Percentiles rank a stretch among this genome's conserved stretches.
These are phyloP conservation scores for Drosophila anomalata DNA, from an alignment of 2,888 invertebrate species.

Conservation along the genomic window DNA sequence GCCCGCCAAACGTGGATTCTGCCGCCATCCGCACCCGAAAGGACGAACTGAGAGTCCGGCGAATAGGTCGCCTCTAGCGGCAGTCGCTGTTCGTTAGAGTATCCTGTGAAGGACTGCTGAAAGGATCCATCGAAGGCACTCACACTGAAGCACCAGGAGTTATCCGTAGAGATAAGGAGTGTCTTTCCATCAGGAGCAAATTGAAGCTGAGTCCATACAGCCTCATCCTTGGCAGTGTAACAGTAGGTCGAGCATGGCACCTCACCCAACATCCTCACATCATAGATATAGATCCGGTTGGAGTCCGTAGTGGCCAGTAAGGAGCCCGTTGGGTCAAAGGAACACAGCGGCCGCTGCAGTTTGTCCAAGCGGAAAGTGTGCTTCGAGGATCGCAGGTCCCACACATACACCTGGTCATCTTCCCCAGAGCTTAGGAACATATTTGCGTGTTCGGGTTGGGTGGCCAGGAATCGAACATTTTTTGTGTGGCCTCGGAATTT, in stretches of 20 bases:
- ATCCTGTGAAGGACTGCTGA: conserved; percentile 28
- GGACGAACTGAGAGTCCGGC: conserved; percentile 56
- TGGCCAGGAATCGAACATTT: conserved; percentile 13
- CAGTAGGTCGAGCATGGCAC: conserved; percentile 38
- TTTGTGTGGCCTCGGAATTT: conserved; percentile 39
- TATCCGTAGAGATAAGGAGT: conserved; percentile 50
- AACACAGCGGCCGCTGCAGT: conserved; percentile 33
- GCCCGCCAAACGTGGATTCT: conserved; percentile 58
- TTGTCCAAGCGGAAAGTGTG: conserved; percentile 17
- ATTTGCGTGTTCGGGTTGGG: conserved; percentile 40
- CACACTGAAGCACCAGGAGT: conserved; percentile 50
- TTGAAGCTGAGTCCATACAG: conserved; percentile 57
- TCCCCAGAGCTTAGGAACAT: conserved; percentile 47
- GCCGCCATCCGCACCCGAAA: conserved; percentile 54
- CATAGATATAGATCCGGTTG: conserved; percentile 42
- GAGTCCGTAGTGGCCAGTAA: conserved; percentile 40
- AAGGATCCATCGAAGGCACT: conserved; percentile 45
- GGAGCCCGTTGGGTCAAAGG: conserved; percentile 49
- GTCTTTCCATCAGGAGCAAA: conserved; percentile 54
- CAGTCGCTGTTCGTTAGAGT: conserved; percentile 28
- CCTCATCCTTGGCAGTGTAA: conserved; percentile 22
- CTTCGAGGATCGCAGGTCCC: conserved; percentile 48
- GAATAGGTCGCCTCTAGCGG: conserved; percentile 41
- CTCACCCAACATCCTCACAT: conserved; percentile 47
- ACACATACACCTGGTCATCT: conserved; percentile 49